Evolutionary conservation across 2,113 vertebrate genomes (phyloP), one percentile per base, ranked within the genome.

Genomic region (Platysteira castanea): DNA sequence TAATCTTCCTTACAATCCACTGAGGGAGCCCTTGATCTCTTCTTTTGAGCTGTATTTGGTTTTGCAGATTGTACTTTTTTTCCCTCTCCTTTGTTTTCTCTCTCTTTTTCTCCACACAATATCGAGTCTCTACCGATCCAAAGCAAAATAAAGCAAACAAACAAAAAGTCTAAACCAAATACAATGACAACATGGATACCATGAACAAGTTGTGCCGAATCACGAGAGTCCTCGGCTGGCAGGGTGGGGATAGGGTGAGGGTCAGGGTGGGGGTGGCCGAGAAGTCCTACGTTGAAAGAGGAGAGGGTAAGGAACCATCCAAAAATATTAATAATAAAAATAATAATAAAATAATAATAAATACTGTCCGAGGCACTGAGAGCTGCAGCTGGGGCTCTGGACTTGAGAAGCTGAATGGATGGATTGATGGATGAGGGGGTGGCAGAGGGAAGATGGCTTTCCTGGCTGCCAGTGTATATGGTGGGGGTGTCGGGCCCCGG

Each of bases 161-260:
- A 96, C 89, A 95, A 95, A 52, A 97, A 94, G 95, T 97, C 96
- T 97, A 97, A 97, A 98, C 92, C 91, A 95, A 91, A 96, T 92
- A 97, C 97, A 97, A 92, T 15, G 96, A 97, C 97, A 98, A 96
- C 98, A 97, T 97, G 98, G 98, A 98, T 98, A 98, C 98, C 98
- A 98, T 98, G 98, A 98, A 98, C 96, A 74, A 96, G 93, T 96
- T 54, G 82, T 96, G 96, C 96, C 65, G 37, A 96, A 93, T 65
- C 9, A 11, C 21, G 0, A 78, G 89, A 91, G 96, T 97, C 96
- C 97, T 95, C 56, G 44, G 95, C 84, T 73, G 84, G 89, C 12
- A 1, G 89, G 15, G 52, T 59, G 26, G 81, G 90, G 71, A 95
- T 0, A 7, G 80, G 74, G 69, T 47, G 73, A 69, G 81, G 60